These are phyloP conservation scores for Amphimedon queenslandica DNA, from an alignment of 37 sponge, comb jelly and placozoan genomes.

Conservation along the genomic window DNA sequence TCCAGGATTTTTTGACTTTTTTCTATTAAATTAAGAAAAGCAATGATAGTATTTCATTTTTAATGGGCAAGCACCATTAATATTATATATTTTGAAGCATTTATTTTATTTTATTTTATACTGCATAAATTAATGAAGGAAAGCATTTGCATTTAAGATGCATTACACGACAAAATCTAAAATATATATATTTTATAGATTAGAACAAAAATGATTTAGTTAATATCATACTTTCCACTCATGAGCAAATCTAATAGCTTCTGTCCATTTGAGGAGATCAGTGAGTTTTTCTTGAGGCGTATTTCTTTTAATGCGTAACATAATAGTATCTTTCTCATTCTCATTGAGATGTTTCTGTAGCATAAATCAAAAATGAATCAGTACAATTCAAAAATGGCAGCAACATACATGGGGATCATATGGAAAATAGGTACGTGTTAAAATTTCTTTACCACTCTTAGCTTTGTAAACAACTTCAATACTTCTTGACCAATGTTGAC, in stretches of 20 bases:
- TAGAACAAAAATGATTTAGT: no score
- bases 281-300: neutral
- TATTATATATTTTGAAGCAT: no score
- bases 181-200: no score
- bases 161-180: no score
- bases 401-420: neutral
- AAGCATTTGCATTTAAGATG: no score
- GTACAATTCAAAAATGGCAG: neutral
- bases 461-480: conserved; percentile 2
- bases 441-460: conserved; percentile 1
- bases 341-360: neutral
- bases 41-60: neutral
- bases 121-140: no score
- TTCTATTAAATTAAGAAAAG: neutral
- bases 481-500: neutral
- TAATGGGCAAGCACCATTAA: no score
- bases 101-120: no score
- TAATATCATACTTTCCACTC: neutral
- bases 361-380: no score
- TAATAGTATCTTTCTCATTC: conserved; percentile 1
- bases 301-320: neutral
- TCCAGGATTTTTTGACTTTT: neutral
- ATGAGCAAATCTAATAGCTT: neutral
- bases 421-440: conserved; percentile 1
- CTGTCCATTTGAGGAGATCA: conserved; percentile 3